phyloP scores from a whole-genome alignment of 2,888 invertebrate genomes.

The Altica lythri region DNA sequence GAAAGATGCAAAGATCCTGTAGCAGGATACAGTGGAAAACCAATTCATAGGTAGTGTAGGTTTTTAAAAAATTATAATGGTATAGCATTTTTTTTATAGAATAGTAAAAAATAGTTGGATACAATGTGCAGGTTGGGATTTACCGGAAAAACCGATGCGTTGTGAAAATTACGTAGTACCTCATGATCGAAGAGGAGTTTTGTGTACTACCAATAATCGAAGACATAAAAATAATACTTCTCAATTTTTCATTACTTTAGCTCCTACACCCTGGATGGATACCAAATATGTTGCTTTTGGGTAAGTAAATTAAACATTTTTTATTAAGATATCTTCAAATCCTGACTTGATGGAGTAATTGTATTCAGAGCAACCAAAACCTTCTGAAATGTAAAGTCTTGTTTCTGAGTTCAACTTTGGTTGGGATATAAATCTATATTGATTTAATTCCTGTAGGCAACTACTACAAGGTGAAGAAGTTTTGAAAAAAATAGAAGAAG shows the following conservation, averaged over 20 bases:
- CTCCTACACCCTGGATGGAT: conserved; percentile 73
- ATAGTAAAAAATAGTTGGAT: conserved; percentile 73
- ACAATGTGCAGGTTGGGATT: conserved; percentile 66
- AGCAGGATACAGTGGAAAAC: conserved; percentile 62
- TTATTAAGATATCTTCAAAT: too few species aligned
- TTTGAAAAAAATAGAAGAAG: conserved; percentile 65
- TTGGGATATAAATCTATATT: too few species aligned
- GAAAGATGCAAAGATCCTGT: conserved; percentile 58
- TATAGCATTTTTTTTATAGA: conserved; percentile 47
- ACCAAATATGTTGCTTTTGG: conserved; percentile 75
- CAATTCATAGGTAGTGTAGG: conserved; percentile 60
- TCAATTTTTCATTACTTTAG: conserved; percentile 71
- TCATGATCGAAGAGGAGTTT: conserved; percentile 68
- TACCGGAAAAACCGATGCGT: conserved; percentile 56
- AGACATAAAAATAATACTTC: conserved; percentile 69
- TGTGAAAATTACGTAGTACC: conserved; percentile 73
- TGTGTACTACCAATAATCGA: conserved; percentile 74
- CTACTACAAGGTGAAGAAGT: conserved; percentile 69
- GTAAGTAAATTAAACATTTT: too few species aligned
- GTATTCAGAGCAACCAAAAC: too few species aligned
- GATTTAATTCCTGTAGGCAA: conserved; percentile 57
- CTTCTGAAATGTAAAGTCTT: too few species aligned
- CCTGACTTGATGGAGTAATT: too few species aligned
- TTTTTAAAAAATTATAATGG: not conserved
- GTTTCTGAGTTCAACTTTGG: too few species aligned